A percentile compares a stretch with the other conserved stretches of the same genome.
These are phyloP conservation scores for Sitobion miscanthi DNA, from an alignment of 1,140 invertebrate species.

Conservation along the genomic window DNA sequence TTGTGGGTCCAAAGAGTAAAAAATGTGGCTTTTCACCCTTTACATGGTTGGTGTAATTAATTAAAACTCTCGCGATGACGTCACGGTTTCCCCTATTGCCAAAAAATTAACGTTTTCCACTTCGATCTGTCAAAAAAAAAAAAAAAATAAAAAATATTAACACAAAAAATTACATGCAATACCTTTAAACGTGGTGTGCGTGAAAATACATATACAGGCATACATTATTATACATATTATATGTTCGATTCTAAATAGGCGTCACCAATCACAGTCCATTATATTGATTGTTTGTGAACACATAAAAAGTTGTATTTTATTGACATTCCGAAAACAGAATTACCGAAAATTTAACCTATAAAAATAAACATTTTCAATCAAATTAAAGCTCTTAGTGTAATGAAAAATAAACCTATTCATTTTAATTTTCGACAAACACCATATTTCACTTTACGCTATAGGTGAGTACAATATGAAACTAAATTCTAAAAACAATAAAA, in stretches of 20 bases:
- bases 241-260: background rate
- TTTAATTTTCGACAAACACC: background rate
- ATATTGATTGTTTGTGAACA: conserved; percentile 19
- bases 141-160: background rate
- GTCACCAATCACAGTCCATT: background rate
- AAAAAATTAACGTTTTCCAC: conserved; percentile 11
- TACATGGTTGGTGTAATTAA: conserved; percentile 16
- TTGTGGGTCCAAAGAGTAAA: conserved; percentile 12
- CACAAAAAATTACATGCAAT: too few species aligned
- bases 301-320: background rate
- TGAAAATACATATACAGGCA: background rate
- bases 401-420: conserved; percentile 34
- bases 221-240: background rate
- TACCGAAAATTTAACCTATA: background rate
- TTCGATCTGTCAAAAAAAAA: conserved; percentile 23
- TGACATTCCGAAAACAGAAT: conserved; percentile 11
- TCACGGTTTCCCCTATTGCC: background rate
- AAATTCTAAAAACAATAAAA: background rate
- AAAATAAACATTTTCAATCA: background rate
- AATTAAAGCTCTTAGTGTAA: conserved; percentile 39
- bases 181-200: background rate
- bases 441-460: background rate
- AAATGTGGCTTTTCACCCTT: conserved; percentile 52
- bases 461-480: background rate
- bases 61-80: conserved; percentile 32